Evolutionary conservation across 2,113 vertebrate species (phyloP), one percentile per base, ranked within the genome.

Genomic region (Oncorhynchus nerka): DNA sequence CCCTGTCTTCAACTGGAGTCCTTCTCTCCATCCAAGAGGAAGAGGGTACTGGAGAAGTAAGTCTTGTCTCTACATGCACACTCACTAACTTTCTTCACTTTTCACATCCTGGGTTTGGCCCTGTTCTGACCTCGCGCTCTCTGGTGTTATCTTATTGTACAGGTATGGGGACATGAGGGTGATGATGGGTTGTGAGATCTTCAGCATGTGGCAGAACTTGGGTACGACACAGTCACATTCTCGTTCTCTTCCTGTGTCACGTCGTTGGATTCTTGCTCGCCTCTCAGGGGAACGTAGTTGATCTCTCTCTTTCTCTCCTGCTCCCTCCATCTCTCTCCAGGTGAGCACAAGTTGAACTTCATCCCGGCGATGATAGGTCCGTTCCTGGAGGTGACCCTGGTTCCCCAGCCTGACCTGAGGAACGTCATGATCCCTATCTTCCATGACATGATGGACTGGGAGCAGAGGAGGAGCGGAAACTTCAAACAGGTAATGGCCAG

Each of bases 391-490:
- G 97, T 99, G 87, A 99, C 98, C 19, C 88, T 99, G 89, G 98
- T 99, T 65, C 98, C 98, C 68, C 98, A 99, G 86, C 94, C 97
- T 3, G 98, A 99, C 86, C 93, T 99, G 75, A 94, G 98, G 73
- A 99, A 98, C 78, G 98, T 99, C 83, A 99, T 99, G 97, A 99
- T 99, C 90, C 98, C 98, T 48, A 99, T 99, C 89, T 99, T 99
- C 86, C 98, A 99, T 16, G 98, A 99, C 88, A 99, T 99, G 97
- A 99, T 99, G 97, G 97, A 99, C 82, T 99, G 98, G 98, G 98
- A 99, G 83, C 97, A 99, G 91, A 94, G 97, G 30, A 93, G 96
- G 76, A 98, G 96, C 16, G 98, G 98, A 71, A 99, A 96, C 90
- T 99, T 99, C 78, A 99, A 99, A 81, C 98, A 99, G 96, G 98